Percentiles rank a stretch among this genome's conserved stretches.
phyloP scores from a whole-genome alignment of 1,140 invertebrate genomes.

The Drosophila neocordata region DNA sequence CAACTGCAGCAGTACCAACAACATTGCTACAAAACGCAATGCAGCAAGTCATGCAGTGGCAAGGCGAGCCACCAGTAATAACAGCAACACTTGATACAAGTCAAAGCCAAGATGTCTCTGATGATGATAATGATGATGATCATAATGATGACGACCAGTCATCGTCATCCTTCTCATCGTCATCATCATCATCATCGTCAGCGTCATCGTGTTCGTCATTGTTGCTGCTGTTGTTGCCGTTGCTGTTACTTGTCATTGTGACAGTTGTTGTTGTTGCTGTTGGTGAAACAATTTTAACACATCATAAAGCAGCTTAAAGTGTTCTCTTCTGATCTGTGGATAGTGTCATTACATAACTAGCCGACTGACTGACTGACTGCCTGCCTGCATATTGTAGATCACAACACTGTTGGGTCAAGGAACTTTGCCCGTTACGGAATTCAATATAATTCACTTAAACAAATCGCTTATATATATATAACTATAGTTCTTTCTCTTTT shows the following conservation, averaged over 20 bases:
- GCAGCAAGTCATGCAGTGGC: conserved; percentile 15
- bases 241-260: conserved; percentile 32
- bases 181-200: conserved; percentile 24
- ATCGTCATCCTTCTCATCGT: conserved; percentile 49
- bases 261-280: conserved; percentile 39
- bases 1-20: conserved; percentile 4
- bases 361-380: conserved; percentile 8
- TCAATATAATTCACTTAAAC: conserved; percentile 6
- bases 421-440: conserved; percentile 2
- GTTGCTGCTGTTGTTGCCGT: conserved; percentile 15
- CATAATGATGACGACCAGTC: conserved; percentile 52
- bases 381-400: not conserved
- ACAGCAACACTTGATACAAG: conserved; percentile 40
- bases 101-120: conserved; percentile 50
- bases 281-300: conserved; percentile 64
- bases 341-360: conserved; percentile 54
- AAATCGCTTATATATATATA: not conserved
- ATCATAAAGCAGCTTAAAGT: conserved; percentile 67
- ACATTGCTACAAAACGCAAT: not conserved
- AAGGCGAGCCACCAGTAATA: conserved; percentile 8
- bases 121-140: conserved; percentile 39
- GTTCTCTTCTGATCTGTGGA: conserved; percentile 27
- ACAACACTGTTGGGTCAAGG: conserved; percentile 7
- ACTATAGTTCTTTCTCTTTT: not conserved
- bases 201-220: conserved; percentile 7